Percentiles rank a stretch among this genome's conserved stretches.
Evolutionary conservation across 2,797 vertebrate species (phyloP).

Genomic region (Betta splendens): DNA sequence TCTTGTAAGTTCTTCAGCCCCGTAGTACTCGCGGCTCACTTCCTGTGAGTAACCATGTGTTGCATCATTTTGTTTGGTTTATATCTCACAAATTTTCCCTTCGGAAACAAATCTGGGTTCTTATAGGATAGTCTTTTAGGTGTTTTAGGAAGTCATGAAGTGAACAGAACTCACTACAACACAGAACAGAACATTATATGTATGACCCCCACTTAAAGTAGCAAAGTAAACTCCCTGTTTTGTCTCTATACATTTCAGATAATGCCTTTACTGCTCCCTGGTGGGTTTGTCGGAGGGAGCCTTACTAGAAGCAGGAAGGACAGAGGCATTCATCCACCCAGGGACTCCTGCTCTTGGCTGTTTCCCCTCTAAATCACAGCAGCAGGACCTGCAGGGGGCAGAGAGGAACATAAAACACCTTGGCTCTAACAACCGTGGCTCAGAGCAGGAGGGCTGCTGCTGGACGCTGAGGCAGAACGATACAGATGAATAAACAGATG

Average conservation of each 20-base stretch:
- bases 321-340: constrained; percentile 42
- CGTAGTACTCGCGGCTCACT: constrained; percentile 1
- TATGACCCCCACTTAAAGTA: too few relatives aligned
- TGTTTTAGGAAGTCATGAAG: too few relatives aligned
- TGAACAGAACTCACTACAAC: too few relatives aligned
- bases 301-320: constrained; percentile 65
- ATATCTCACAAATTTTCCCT: too few relatives aligned
- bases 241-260: constrained; percentile 36
- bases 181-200: too few relatives aligned
- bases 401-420: constrained; percentile 57
- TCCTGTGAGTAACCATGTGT: constrained; percentile 1
- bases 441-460: constrained; percentile 30
- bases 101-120: too few relatives aligned
- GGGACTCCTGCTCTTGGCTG: constrained; percentile 14
- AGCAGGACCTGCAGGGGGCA: constrained; percentile 64
- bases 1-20: too few relatives aligned
- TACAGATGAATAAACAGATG: constrained; percentile 34
- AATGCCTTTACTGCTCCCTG: constrained; percentile 26
- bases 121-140: too few relatives aligned
- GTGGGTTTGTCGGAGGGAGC: constrained; percentile 48
- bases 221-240: too few relatives aligned
- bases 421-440: constrained; percentile 25
- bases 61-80: too few relatives aligned
- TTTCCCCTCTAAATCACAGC: constrained; percentile 64
- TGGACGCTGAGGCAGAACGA: constrained; percentile 15